Evolutionary conservation across 2,888 invertebrate species (phyloP).

Genomic region (Drosophila meridionalis): DNA sequence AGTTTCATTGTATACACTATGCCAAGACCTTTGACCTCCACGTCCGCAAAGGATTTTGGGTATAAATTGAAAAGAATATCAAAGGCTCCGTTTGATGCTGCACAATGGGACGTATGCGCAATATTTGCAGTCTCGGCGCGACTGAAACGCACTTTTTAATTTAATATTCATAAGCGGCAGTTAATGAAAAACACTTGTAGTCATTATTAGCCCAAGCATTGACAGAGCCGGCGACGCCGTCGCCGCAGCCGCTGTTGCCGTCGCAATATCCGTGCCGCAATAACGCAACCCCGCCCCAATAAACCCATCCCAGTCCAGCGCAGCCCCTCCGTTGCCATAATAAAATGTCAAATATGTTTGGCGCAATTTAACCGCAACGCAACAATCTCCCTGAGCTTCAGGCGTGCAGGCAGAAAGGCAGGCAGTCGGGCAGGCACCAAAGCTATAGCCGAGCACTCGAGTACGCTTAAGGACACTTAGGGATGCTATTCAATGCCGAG

Average conservation of each 20-base stretch:
- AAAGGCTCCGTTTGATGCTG: constrained; percentile 26
- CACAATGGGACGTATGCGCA: constrained; percentile 46
- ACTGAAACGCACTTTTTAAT: constrained; percentile 61
- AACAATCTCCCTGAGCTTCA: constrained; percentile 53
- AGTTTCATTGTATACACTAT: constrained; percentile 38
- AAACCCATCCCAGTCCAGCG: constrained; percentile 2
- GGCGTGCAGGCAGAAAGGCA: constrained; percentile 34
- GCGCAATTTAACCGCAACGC: constrained; percentile 76
- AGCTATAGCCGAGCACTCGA: constrained; percentile 50
- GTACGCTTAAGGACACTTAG: constrained; percentile 74
- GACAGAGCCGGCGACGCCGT: neutral
- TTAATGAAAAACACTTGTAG: constrained; percentile 78
- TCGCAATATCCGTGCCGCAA: constrained; percentile 36
- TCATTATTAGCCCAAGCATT: constrained; percentile 37
- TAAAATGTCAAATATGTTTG: constrained; percentile 81
- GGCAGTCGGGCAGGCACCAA: constrained; percentile 28
- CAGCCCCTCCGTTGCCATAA: constrained; percentile 49
- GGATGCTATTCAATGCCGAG: constrained; percentile 62
- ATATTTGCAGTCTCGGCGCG: constrained; percentile 33
- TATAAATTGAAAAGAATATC: constrained; percentile 18
- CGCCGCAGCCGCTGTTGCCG: neutral
- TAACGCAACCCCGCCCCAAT: neutral
- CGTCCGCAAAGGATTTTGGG: neutral
- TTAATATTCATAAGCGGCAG: constrained; percentile 78
- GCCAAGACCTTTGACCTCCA: constrained; percentile 3